Base-by-base conservation (phyloP, 2,888 invertebrate genomes). In the Drosophila neonasuta region DNA sequence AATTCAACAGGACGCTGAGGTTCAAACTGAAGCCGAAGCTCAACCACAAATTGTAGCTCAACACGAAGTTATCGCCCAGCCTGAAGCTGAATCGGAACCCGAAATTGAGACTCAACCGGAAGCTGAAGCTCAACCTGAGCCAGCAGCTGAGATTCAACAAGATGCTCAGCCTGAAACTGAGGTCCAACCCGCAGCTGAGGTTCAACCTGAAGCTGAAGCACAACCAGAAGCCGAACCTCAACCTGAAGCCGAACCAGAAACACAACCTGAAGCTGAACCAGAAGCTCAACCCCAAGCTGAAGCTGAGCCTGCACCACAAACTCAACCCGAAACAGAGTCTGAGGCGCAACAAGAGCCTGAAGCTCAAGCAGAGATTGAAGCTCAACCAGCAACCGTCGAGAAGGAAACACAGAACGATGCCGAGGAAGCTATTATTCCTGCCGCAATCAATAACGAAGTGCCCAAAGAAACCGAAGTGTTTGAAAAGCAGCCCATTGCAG, bases 101-200 rank as follows among this genome's bases (percentile, higher is more conserved):
- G 68, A 56, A 39, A 30, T 13, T 13, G 42, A 49, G 41, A 51
- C 46, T 51, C 29, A 20, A 15, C 2, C 4, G 11, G 17, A 36
- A 42, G 51, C 39, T 1, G 68, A 52, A 13, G 4, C 15, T 17
- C 42, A 49, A 42, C 51, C 56, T 2, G 36, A 42, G 17, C 9
- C 42, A 41, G 10, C 54, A 69, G 7, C 10, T 24, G 2, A 46
- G 8, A 17, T 9, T 32, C 39, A 6, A 4, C 39, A 41, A 15
- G 45, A 29, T 9, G 29, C 42, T 7, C 42, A 44, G 10, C 13
- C 50, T 10, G 42, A 24, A 34, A 3, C 15, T n/a, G 52, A 34
- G n/a, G 3, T 13, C 7, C 46, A 17, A 9, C 30, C 39, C 9
- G 63, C 44, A n/a, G 10, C 41, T 1, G 59, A 58, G 42, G 39